Conservation (phyloP, 2,113 vertebrate genomes). For the Scomber colias region DNA sequence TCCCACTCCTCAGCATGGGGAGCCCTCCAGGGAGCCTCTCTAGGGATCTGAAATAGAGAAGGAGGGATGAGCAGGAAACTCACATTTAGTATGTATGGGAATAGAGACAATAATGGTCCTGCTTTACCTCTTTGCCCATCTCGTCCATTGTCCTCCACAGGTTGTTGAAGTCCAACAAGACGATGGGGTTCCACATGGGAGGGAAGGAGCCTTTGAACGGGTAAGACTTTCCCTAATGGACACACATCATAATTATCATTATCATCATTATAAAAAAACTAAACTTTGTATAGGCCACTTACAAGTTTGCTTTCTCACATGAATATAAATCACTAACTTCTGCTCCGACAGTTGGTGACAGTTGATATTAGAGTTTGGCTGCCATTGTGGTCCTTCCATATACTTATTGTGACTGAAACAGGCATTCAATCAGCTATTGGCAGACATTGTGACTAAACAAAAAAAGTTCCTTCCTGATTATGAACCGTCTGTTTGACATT, state of each 20-base stretch:
- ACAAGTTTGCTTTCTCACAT: not conserved
- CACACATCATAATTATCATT: not conserved
- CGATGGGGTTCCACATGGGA: slow-evolving; percentile 92
- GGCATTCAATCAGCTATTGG: no score
- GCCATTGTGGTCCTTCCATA: no score
- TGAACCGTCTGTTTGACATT: no score
- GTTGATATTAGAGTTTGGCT: no score
- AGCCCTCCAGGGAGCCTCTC: slow-evolving; percentile 95
- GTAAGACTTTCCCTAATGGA: slow-evolving; percentile 92
- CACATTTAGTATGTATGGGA: not conserved
- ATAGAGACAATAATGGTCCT: no score
- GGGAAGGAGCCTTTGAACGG: slow-evolving; percentile 92
- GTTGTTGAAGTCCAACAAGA: slow-evolving; percentile 93
- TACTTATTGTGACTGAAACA: no score
- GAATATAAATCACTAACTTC: no score
- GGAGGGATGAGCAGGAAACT: not conserved
- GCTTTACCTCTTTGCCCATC: slow-evolving; percentile 94
- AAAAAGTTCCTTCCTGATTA: no score
- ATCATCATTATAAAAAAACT: not conserved
- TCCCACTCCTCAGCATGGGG: slow-evolving; percentile 97
- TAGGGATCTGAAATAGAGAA: slow-evolving; percentile 88
- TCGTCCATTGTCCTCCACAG: slow-evolving; percentile 94
- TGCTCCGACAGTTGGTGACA: no score
- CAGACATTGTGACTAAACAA: no score
- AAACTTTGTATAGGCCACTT: not conserved